Evolutionary conservation across 2,797 vertebrate genomes (phyloP).

Genomic region (Cuculus canorus): DNA sequence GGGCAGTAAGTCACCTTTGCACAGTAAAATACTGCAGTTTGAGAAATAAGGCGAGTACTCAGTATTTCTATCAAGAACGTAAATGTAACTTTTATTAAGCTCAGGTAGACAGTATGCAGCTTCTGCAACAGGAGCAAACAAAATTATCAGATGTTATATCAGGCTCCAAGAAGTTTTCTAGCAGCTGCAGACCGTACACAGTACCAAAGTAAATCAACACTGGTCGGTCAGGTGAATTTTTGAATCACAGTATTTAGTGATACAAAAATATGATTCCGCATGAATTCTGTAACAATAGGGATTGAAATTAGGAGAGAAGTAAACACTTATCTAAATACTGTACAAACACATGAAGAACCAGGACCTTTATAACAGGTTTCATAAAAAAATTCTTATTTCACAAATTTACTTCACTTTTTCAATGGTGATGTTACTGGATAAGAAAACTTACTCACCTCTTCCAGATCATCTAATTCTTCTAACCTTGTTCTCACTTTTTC

Average conservation of each 20-base stretch:
- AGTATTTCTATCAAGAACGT: neutral
- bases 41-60: neutral
- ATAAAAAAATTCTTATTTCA: neutral
- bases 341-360: neutral
- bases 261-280: neutral
- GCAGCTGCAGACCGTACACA: neutral
- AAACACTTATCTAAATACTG: neutral
- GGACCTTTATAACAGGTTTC: neutral
- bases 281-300: neutral
- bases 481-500: constrained; percentile 96
- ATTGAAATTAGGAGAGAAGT: neutral
- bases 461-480: constrained; percentile 95
- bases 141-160: neutral
- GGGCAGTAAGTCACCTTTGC: neutral
- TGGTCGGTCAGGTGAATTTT: neutral
- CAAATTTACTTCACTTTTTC: neutral
- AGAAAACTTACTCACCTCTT: constrained; percentile 84
- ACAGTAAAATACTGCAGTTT: neutral
- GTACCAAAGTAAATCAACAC: neutral
- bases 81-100: neutral
- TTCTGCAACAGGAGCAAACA: neutral
- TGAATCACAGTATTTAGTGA: neutral
- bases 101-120: neutral
- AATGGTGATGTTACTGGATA: neutral
- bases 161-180: neutral